Conservation (phyloP, 1,140 invertebrate species). For the Zaprionus ghesquierei region DNA sequence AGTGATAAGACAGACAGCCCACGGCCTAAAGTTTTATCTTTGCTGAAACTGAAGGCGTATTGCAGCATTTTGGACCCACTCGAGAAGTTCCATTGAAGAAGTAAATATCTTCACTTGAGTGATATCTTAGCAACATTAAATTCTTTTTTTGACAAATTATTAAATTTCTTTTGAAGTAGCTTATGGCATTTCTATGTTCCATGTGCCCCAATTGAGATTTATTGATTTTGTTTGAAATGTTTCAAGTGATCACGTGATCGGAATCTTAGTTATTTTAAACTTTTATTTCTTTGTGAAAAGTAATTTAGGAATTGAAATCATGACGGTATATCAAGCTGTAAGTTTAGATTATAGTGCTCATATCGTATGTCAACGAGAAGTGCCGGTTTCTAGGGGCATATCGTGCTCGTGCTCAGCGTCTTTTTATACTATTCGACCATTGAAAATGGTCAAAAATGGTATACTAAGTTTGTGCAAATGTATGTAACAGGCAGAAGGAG, state of each 20-base stretch:
- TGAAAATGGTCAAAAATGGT: too few species aligned
- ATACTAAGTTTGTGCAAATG: too few species aligned
- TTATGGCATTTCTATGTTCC: neutral
- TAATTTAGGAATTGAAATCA: neutral
- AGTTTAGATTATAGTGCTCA: neutral
- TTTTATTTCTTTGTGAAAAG: neutral
- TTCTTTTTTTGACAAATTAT: neutral
- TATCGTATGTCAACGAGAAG: neutral
- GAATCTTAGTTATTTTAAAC: neutral
- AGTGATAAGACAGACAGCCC: slow-evolving; percentile 24
- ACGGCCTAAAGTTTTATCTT: slow-evolving; percentile 25
- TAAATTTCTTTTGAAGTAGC: neutral
- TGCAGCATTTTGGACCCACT: neutral
- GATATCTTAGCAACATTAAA: neutral
- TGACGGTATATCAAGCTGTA: neutral
- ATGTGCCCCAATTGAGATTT: neutral
- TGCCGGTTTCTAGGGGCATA: neutral
- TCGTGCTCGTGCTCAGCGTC: too few species aligned
- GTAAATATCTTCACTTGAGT: neutral
- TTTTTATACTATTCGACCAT: too few species aligned
- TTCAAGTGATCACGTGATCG: neutral
- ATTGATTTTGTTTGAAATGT: slow-evolving; percentile 9
- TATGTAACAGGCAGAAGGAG: too few species aligned
- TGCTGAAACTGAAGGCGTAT: neutral
- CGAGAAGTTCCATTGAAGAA: neutral